Conservation (phyloP, 2,888 invertebrate species). For the Acleris cristana region DNA sequence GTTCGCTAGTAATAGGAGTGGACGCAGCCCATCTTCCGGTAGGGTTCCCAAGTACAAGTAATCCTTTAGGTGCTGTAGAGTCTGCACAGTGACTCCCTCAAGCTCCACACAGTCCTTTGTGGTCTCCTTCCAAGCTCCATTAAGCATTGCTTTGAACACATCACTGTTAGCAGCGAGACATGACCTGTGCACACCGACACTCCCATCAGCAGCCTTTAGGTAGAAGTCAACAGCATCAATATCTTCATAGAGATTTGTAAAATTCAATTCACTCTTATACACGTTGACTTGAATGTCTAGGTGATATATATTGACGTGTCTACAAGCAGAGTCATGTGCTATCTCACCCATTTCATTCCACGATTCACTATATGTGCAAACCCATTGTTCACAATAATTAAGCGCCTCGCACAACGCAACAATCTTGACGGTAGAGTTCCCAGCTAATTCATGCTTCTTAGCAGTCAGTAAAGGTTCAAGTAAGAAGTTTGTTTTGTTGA, state of each 20-base stretch:
- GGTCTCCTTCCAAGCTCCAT: conserved; percentile 7
- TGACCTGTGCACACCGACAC: conserved; percentile 7
- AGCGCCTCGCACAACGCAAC: background rate
- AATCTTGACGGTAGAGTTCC: background rate
- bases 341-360: conserved; percentile 17
- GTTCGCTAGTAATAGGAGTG: conserved; percentile 5
- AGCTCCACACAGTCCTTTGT: conserved; percentile 6
- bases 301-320: conserved; percentile 17
- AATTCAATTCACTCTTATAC: conserved; percentile 5
- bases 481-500: conserved; percentile 5
- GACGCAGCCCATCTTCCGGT: background rate
- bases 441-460: conserved; percentile 7
- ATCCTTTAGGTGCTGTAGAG: conserved; percentile 7
- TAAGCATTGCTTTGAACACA: conserved; percentile 7
- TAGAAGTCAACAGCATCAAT: background rate
- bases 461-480: background rate
- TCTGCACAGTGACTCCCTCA: conserved; percentile 5
- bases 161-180: conserved; percentile 13
- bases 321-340: conserved; percentile 3
- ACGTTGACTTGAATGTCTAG: conserved; percentile 12
- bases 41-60: conserved; percentile 5
- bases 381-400: conserved; percentile 12
- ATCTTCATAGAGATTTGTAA: conserved; percentile 6
- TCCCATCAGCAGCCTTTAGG: conserved; percentile 2
- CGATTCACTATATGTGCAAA: conserved; percentile 10